Conservation (phyloP, 2,113 vertebrate species). For the Hemiprocne comata region DNA sequence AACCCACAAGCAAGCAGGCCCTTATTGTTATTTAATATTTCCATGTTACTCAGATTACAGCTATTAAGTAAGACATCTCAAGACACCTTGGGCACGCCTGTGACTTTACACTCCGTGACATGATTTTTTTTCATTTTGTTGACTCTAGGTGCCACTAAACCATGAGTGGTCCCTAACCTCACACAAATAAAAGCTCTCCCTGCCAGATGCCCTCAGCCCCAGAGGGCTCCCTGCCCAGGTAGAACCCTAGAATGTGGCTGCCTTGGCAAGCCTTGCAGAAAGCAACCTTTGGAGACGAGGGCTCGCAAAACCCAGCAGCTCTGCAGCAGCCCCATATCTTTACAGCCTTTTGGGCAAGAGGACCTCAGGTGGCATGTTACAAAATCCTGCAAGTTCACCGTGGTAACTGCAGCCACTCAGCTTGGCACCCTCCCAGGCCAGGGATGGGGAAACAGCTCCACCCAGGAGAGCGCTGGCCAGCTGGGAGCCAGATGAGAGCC, state of each 20-base stretch:
- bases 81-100: not conserved
- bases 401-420: not conserved
- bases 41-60: not conserved
- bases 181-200: not conserved
- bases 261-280: not conserved
- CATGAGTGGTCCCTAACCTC: not conserved
- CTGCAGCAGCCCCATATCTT: not conserved
- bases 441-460: not conserved
- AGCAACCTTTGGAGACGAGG: not conserved
- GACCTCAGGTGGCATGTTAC: rapidly evolving
- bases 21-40: not conserved
- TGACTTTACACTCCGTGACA: not conserved
- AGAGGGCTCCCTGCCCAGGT: not conserved
- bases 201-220: not conserved
- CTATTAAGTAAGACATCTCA: not conserved
- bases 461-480: not conserved
- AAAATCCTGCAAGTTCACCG: not conserved
- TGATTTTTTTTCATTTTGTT: not conserved
- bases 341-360: not conserved
- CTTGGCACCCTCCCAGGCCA: not conserved
- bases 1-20: constrained; percentile 6
- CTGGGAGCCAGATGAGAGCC: not conserved
- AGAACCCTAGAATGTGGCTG: not conserved
- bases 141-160: not conserved
- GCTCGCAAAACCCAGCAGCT: not conserved